Conservation (phyloP, 2,113 vertebrate species). For the Amblyornis subalaris region DNA sequence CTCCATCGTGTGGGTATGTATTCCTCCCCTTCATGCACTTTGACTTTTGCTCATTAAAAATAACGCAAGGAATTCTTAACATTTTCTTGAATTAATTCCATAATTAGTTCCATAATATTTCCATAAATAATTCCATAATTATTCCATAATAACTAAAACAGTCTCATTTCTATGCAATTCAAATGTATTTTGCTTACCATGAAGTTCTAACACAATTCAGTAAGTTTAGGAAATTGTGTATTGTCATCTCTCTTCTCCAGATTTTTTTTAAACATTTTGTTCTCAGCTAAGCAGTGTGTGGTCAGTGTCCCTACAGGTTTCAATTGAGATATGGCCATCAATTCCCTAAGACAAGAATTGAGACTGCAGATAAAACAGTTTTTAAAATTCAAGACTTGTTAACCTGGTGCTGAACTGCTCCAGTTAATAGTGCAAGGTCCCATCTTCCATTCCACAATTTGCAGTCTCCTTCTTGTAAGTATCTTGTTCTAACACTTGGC, state of each 20-base stretch:
- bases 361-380: not conserved
- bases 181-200: not conserved
- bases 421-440: not conserved
- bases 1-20: not conserved
- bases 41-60: slow-evolving; percentile 16
- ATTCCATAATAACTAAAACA: not conserved
- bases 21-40: not conserved
- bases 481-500: not conserved
- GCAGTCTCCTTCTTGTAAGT: not conserved
- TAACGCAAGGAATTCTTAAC: not conserved
- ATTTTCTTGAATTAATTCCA: slow-evolving; percentile 40
- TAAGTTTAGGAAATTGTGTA: not conserved
- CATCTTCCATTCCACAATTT: not conserved
- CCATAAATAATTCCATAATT: slow-evolving; percentile 19
- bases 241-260: not conserved
- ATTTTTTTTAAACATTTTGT: not conserved
- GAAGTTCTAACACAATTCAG: not conserved
- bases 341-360: not conserved
- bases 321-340: not conserved
- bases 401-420: not conserved
- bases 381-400: not conserved
- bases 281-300: not conserved
- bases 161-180: not conserved
- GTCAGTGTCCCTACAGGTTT: not conserved
- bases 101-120: no score